These are phyloP conservation scores for Electrona antarctica DNA, from an alignment of 2,113 vertebrate species.

Conservation along the genomic window DNA sequence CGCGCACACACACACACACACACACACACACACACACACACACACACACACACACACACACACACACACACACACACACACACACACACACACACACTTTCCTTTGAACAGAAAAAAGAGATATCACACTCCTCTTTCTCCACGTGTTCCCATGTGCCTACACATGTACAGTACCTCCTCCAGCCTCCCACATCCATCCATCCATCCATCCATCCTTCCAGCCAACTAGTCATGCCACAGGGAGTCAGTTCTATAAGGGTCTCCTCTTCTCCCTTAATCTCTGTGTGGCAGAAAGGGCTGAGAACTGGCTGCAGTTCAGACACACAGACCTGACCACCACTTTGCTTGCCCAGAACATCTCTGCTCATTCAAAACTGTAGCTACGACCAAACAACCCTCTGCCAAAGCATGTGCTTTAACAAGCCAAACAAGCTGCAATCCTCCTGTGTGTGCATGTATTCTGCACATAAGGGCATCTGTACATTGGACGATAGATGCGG, in stretches of 20 bases:
- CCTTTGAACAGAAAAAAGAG: constrained; percentile 35
- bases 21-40: neutral
- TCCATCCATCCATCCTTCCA: constrained; percentile 6
- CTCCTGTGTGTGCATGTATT: constrained; percentile 6
- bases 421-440: constrained; percentile 25
- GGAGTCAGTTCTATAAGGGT: constrained; percentile 59
- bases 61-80: neutral
- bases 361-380: constrained; percentile 29
- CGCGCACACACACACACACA: constrained; percentile 22
- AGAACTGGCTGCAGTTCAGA: constrained; percentile 55
- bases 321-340: constrained; percentile 42
- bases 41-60: neutral
- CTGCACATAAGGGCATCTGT: too few species aligned
- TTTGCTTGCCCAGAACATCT: constrained; percentile 54
- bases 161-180: neutral
- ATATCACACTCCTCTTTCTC: constrained; percentile 33
- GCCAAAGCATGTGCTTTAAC: neutral
- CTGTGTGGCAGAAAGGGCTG: constrained; percentile 47
- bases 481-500: constrained; percentile 3
- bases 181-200: constrained; percentile 31
- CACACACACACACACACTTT: neutral
- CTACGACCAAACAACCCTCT: constrained; percentile 26
- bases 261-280: constrained; percentile 63
- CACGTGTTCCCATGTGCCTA: constrained; percentile 33
- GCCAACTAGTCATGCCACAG: constrained; percentile 31